phyloP scores from a whole-genome alignment of 2,113 vertebrate genomes.

The Anolis sagrei region DNA sequence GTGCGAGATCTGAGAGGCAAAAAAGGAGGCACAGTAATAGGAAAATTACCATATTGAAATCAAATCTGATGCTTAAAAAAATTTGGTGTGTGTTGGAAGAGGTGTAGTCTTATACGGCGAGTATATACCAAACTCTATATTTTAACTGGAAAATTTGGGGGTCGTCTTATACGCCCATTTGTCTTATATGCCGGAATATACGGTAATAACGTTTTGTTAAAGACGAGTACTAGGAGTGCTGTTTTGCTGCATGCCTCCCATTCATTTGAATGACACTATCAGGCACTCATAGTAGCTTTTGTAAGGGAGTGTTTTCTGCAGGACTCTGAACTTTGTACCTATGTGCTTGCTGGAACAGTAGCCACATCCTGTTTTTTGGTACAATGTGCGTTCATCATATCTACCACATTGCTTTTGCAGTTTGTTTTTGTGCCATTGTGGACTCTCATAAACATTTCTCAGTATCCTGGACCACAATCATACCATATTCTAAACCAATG shows the following conservation, averaged over 20 bases:
- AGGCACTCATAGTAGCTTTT: neutral
- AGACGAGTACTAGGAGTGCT: neutral
- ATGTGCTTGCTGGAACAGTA: neutral
- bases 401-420: neutral
- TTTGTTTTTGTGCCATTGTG: neutral
- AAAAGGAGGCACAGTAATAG: too few species aligned
- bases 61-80: too few species aligned
- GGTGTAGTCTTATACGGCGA: too few species aligned
- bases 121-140: too few species aligned
- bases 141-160: too few species aligned
- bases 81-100: too few species aligned
- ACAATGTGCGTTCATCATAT: neutral
- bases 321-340: neutral
- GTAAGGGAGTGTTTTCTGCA: neutral
- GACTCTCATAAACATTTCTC: neutral
- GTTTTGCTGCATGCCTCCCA: neutral
- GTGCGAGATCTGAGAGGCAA: too few species aligned
- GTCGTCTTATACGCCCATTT: too few species aligned
- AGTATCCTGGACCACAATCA: neutral
- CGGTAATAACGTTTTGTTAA: neutral
- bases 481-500: neutral
- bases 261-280: neutral
- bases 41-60: too few species aligned
- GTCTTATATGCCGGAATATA: too few species aligned
- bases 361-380: constrained; percentile 52